Evolutionary conservation across 2,888 invertebrate genomes (phyloP).

Genomic region (Yponomeuta plumbellus): DNA sequence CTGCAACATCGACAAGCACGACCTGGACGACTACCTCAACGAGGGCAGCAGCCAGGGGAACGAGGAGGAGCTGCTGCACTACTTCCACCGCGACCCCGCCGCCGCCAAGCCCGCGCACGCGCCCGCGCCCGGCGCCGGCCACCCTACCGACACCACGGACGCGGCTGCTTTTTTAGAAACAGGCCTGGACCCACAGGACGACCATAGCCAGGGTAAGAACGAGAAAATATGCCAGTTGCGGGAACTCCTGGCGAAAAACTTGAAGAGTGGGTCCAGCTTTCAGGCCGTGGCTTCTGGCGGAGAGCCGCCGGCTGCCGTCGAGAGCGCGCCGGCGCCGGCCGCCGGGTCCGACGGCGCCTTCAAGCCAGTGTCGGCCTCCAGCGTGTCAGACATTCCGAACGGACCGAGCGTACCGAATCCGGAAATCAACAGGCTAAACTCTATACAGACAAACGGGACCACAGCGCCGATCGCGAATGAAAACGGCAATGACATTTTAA

Average conservation of each 20-base stretch:
- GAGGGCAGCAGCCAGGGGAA: slow-evolving; percentile 84
- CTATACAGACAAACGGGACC: not conserved
- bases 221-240: slow-evolving; percentile 85
- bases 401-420: slow-evolving; percentile 34
- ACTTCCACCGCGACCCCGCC: slow-evolving; percentile 79
- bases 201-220: slow-evolving; percentile 71
- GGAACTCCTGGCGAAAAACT: slow-evolving; percentile 81
- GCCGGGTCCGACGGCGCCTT: slow-evolving; percentile 22
- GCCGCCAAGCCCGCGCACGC: slow-evolving; percentile 37
- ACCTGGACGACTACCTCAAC: slow-evolving; percentile 87
- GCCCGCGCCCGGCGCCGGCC: slow-evolving; percentile 29
- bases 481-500: slow-evolving; percentile 39
- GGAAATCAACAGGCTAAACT: not conserved
- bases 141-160: slow-evolving; percentile 16
- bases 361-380: slow-evolving; percentile 41
- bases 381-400: slow-evolving; percentile 30
- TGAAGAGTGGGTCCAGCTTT: slow-evolving; percentile 60
- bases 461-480: slow-evolving; percentile 34
- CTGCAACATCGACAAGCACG: slow-evolving; percentile 87
- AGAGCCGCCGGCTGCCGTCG: slow-evolving; percentile 28
- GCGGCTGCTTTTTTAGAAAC: slow-evolving; percentile 59
- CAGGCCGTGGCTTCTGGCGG: slow-evolving; percentile 17
- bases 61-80: slow-evolving; percentile 89
- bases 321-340: slow-evolving; percentile 34
- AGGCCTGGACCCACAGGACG: slow-evolving; percentile 65